phyloP scores from a whole-genome alignment of 2,888 invertebrate species.

The Pyrochroa serraticornis region DNA sequence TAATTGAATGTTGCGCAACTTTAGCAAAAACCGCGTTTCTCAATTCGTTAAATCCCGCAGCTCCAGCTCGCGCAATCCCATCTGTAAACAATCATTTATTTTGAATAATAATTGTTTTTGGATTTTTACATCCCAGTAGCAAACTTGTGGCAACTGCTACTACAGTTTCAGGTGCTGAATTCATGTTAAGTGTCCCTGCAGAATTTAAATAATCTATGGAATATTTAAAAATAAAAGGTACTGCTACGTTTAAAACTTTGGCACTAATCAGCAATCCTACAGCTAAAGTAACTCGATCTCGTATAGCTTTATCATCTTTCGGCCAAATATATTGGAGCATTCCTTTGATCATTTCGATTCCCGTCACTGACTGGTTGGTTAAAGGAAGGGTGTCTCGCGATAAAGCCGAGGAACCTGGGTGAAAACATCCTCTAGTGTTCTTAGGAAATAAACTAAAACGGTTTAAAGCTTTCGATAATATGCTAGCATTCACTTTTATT shows the following conservation, averaged over 20 bases:
- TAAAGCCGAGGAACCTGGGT: constrained; percentile 77
- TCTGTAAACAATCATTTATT: constrained; percentile 64
- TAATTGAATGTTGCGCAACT: constrained; percentile 96
- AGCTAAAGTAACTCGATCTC: constrained; percentile 82
- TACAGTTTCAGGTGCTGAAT: constrained; percentile 80
- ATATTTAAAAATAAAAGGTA: constrained; percentile 96
- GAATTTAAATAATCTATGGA: constrained; percentile 87
- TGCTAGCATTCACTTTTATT: constrained; percentile 39
- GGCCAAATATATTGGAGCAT: constrained; percentile 97
- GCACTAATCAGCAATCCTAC: constrained; percentile 79
- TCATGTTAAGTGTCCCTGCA: constrained; percentile 69
- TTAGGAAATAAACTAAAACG: constrained; percentile 50
- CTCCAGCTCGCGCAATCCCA: constrained; percentile 88
- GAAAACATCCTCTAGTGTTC: constrained; percentile 80
- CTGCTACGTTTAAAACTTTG: constrained; percentile 87
- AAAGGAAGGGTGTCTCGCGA: constrained; percentile 63
- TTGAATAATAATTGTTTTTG: neutral
- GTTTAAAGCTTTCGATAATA: constrained; percentile 46
- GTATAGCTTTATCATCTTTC: constrained; percentile 78
- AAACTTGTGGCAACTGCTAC: constrained; percentile 79
- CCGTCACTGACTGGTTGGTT: constrained; percentile 66
- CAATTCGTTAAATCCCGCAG: constrained; percentile 93
- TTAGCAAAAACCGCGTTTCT: constrained; percentile 97
- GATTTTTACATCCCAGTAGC: constrained; percentile 82
- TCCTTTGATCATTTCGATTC: constrained; percentile 80